These are phyloP conservation scores for Spea multiplicata DNA, from an alignment of 2,113 vertebrate genomes.

Conservation along the genomic window DNA sequence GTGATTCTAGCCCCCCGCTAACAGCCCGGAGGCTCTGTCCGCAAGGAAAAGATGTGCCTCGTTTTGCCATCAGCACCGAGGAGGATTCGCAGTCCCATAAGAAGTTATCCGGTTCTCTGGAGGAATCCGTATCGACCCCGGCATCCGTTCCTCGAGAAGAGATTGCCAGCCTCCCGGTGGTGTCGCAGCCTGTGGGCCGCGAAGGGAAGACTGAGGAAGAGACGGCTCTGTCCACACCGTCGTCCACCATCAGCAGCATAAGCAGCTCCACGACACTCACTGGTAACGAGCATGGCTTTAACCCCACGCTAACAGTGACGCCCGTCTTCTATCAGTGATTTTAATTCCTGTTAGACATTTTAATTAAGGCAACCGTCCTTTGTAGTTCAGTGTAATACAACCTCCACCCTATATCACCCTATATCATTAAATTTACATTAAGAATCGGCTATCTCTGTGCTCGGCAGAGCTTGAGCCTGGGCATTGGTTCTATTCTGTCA, in stretches of 20 bases:
- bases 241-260: constrained; percentile 62
- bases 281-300: constrained; percentile 56
- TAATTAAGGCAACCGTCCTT: no score
- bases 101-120: constrained; percentile 61
- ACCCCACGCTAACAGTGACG: no score
- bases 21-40: constrained; percentile 88
- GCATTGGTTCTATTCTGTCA: no score
- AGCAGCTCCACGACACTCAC: constrained; percentile 60
- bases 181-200: constrained; percentile 78
- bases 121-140: constrained; percentile 62
- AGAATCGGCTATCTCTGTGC: no score
- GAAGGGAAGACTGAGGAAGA: constrained; percentile 77
- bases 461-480: no score
- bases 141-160: constrained; percentile 67
- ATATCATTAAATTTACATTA: no score
- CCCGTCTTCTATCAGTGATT: no score
- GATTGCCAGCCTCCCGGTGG: constrained; percentile 67
- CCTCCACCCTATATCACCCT: no score
- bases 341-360: no score
- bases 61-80: constrained; percentile 82
- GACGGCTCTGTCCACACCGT: constrained; percentile 61
- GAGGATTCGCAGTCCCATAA: constrained; percentile 69
- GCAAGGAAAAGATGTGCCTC: constrained; percentile 85
- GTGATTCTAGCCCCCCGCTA: constrained; percentile 91
- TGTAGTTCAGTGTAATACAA: no score